phyloP scores from a whole-genome alignment of 1,140 invertebrate genomes.

The Schmidtea mediterranea region DNA sequence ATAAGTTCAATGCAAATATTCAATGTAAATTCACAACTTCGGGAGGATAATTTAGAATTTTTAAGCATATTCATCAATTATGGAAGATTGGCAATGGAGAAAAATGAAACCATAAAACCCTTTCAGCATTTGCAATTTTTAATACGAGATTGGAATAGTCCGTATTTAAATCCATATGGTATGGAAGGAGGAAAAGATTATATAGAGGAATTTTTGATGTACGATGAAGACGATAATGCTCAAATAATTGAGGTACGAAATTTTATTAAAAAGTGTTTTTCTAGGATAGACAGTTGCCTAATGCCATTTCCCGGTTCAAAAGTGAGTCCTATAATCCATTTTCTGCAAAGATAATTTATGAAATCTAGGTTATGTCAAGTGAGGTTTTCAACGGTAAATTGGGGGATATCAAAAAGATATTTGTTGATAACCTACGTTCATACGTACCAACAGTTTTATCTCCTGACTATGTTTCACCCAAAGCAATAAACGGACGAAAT shows the following conservation, averaged over 20 bases:
- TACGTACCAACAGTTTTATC: slow-evolving; percentile 63
- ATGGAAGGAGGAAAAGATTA: slow-evolving; percentile 56
- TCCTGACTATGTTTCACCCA: slow-evolving; percentile 65
- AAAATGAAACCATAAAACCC: slow-evolving; percentile 32
- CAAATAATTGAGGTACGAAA: slow-evolving; percentile 34
- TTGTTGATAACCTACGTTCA: slow-evolving; percentile 52
- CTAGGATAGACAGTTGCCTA: slow-evolving; percentile 73
- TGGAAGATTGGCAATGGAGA: slow-evolving; percentile 64
- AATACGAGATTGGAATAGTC: slow-evolving; percentile 89
- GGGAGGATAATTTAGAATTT: slow-evolving; percentile 81
- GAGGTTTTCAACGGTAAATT: slow-evolving; percentile 80
- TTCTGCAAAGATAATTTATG: too few relatives aligned
- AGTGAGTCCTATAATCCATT: slow-evolving; percentile 37
- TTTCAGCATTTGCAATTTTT: slow-evolving; percentile 60
- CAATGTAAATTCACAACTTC: slow-evolving; percentile 75
- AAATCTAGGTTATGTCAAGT: slow-evolving; percentile 9
- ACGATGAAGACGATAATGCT: too few relatives aligned
- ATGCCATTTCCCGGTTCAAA: slow-evolving; percentile 90
- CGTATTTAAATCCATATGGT: slow-evolving; percentile 80
- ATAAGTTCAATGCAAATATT: slow-evolving; percentile 81
- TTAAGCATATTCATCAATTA: slow-evolving; percentile 80
- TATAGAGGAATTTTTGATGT: slow-evolving; percentile 43
- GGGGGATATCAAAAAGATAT: slow-evolving; percentile 67
- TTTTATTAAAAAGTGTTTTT: slow-evolving; percentile 78
- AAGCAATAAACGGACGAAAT: slow-evolving; percentile 72